Conservation (phyloP, 2,113 vertebrate genomes). For the Triplophysa dalaica region DNA sequence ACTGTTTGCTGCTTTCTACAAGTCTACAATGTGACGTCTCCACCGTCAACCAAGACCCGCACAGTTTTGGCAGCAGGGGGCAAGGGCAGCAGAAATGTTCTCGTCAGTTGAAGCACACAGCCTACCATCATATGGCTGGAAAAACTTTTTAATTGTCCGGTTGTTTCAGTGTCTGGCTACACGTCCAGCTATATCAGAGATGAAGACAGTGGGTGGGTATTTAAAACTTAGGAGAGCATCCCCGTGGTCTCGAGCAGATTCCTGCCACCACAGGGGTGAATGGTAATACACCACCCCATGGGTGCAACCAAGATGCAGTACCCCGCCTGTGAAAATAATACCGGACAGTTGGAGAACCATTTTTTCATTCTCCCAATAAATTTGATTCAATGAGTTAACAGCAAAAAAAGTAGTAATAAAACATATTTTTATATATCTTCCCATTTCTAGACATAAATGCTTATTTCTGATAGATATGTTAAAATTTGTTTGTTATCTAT, state of each 20-base stretch:
- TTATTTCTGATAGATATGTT: too few relatives aligned
- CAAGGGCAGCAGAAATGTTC: not conserved
- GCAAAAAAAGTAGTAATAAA: too few relatives aligned
- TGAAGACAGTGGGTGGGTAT: slow-evolving; percentile 15
- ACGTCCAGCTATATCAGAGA: slow-evolving; percentile 21
- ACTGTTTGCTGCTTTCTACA: too few relatives aligned
- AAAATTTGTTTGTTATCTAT: too few relatives aligned
- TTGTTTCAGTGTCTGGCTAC: slow-evolving; percentile 22
- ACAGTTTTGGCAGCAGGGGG: too few relatives aligned
- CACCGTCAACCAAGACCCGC: too few relatives aligned
- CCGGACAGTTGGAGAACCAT: not conserved
- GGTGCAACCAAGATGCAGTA: slow-evolving; percentile 1
- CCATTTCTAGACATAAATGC: too few relatives aligned
- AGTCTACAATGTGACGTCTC: too few relatives aligned
- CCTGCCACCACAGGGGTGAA: slow-evolving; percentile 26
- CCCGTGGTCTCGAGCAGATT: slow-evolving; percentile 18
- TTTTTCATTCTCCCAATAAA: too few relatives aligned
- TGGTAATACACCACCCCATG: slow-evolving; percentile 25
- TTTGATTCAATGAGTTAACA: not conserved
- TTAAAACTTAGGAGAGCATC: slow-evolving; percentile 29
- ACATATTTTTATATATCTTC: too few relatives aligned
- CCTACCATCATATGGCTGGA: slow-evolving; percentile 14
- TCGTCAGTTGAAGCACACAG: not conserved
- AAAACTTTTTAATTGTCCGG: not conserved
- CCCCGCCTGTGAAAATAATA: not conserved